Percentiles rank a stretch among this genome's conserved stretches.
phyloP scores from a whole-genome alignment of 2,113 vertebrate genomes.

The Esox niger region DNA sequence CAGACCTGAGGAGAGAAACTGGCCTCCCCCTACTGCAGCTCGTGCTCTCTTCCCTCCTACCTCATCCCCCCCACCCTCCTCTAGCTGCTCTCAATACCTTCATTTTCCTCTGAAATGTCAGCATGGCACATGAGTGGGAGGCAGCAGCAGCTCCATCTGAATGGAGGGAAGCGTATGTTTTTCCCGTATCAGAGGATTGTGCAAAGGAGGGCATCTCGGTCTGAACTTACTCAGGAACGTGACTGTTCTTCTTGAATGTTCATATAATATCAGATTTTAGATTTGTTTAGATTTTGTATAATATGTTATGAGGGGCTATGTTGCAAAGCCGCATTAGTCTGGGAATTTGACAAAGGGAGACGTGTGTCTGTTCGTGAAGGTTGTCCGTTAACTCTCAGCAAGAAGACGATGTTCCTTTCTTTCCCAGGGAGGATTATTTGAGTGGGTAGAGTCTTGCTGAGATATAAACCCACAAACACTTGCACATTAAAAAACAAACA shows the following conservation, averaged over 20 bases:
- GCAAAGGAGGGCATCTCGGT: conserved; percentile 31
- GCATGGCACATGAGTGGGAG: conserved; percentile 64
- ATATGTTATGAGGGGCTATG: too few species aligned
- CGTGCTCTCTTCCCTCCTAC: conserved; percentile 3
- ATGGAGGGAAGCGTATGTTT: conserved; percentile 42
- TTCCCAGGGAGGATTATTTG: conserved; percentile 2
- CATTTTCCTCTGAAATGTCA: conserved; percentile 57
- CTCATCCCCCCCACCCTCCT: conserved; percentile 29
- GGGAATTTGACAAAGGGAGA: conserved; percentile 32
- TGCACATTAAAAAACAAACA: background rate
- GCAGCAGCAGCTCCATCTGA: conserved; percentile 56
- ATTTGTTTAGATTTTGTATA: too few species aligned
- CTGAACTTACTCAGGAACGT: too few species aligned
- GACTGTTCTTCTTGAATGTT: too few species aligned
- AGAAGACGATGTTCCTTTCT: conserved; percentile 8
- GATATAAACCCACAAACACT: conserved; percentile 15
- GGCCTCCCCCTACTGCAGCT: background rate
- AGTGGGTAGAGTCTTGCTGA: conserved; percentile 7
- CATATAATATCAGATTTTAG: too few species aligned
- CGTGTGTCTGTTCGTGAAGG: background rate
- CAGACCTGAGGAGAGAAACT: background rate
- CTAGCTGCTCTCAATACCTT: conserved; percentile 48
- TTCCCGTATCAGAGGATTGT: conserved; percentile 53
- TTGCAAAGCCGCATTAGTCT: conserved; percentile 12
- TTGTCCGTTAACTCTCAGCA: conserved; percentile 24